Evolutionary conservation across 2,113 vertebrate genomes (phyloP), one percentile per base, ranked within the genome.

Genomic region (Fulmarus glacialis): DNA sequence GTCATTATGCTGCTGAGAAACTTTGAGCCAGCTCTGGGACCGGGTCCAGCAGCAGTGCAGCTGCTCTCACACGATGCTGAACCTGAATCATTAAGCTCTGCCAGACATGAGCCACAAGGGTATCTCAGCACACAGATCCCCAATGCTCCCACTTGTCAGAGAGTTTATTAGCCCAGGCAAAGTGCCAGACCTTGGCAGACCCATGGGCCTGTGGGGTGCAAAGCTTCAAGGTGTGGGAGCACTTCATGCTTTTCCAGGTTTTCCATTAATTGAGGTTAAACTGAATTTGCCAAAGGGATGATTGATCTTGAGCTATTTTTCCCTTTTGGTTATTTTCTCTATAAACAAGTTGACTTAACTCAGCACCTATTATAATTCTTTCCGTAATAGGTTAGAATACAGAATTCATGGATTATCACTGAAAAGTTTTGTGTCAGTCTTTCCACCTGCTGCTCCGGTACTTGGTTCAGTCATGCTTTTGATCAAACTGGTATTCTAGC

Each of bases 161-260:
- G 87, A 91, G 90, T 93, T 96, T 97, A 90, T 97, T 97, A 97
- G 87, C 62, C 78, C 62, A 75, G 96, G 96, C 96, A 80, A 85
- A 85, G 36, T 88, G 90, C 97, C 96, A 97, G 70, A 80, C 82
- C 74, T 82, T 94, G 95, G 96, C 93, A 96, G 92, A 91, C 70
- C 95, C 42, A 32, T 18, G 78, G 70, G 82, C 82, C 70, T 90
- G 40, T 73, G 78, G 74, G 90, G 60, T 92, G 83, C 91, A 94
- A 91, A 89, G 50, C 87, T 90, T 88, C 85, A 67, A 95, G 95
- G 82, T 93, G 78, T 95, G 90, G 62, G 78, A 97, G 74, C 58
- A 85, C 87, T 90, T 56, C 62, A 43, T 84, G 74, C 70, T 96
- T 97, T 91, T 85, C 78, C 80, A 96, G 6, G 22, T 89, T 95